These are phyloP conservation scores for Meghimatium bilineatum DNA, from an alignment of 2,888 invertebrate species.

Conservation along the genomic window DNA sequence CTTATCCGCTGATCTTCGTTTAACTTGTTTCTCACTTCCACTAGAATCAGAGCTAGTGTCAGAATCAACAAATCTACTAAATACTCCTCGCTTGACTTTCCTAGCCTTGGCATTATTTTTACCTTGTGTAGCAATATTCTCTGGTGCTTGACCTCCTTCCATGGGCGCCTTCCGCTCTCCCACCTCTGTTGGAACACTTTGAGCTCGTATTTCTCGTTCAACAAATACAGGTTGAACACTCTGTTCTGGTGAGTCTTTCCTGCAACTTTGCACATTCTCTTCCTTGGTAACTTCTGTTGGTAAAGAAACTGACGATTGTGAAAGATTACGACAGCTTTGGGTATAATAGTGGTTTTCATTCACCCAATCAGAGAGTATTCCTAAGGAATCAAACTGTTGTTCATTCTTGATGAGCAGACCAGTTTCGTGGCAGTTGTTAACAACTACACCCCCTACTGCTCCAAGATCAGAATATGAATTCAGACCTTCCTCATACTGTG, in stretches of 20 bases:
- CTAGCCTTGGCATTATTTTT: neutral
- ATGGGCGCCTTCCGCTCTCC: neutral
- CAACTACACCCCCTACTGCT: constrained; percentile 1
- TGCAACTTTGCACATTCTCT: neutral
- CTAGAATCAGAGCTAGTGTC: constrained; percentile 18
- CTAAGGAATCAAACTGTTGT: neutral
- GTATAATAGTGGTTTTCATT: constrained; percentile 15
- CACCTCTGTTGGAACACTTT: constrained; percentile 29
- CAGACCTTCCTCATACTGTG: neutral
- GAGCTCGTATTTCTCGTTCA: constrained; percentile 9
- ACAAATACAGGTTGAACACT: neutral
- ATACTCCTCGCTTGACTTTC: neutral
- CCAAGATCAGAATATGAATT: constrained; percentile 1
- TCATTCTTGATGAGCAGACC: neutral
- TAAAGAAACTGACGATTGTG: neutral
- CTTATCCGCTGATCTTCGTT: neutral
- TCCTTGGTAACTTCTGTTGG: neutral
- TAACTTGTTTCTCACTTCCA: neutral
- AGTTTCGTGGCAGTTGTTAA: neutral
- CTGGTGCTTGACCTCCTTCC: no score
- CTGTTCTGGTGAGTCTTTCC: neutral
- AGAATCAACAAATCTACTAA: constrained; percentile 10
- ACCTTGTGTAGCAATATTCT: neutral
- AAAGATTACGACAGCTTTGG: neutral
- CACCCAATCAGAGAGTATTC: constrained; percentile 3